These are phyloP conservation scores for Pandemis heparana DNA, from an alignment of 2,888 invertebrate species.

Conservation along the genomic window DNA sequence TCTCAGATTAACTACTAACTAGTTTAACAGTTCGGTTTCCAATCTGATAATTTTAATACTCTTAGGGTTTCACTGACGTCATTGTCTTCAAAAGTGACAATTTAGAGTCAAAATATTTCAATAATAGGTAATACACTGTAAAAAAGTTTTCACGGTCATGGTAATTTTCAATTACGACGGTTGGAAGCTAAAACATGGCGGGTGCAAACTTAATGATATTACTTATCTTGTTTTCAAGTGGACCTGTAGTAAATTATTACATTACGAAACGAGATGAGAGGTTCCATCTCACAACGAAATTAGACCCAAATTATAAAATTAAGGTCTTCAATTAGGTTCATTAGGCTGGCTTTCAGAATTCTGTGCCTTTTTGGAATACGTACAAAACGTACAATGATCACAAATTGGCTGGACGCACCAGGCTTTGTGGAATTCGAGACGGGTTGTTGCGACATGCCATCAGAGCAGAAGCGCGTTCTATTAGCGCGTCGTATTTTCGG, in stretches of 20 bases:
- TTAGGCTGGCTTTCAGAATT: slow-evolving; percentile 49
- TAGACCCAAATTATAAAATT: slow-evolving; percentile 58
- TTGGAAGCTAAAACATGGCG: background rate
- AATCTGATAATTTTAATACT: background rate
- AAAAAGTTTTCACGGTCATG: background rate
- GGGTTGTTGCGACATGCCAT: slow-evolving; percentile 43
- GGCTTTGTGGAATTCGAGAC: slow-evolving; percentile 54
- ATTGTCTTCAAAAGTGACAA: too few species aligned
- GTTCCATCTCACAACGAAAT: slow-evolving; percentile 49
- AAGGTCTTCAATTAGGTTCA: slow-evolving; percentile 54
- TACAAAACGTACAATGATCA: slow-evolving; percentile 13
- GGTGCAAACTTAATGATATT: slow-evolving; percentile 2
- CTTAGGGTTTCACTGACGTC: background rate
- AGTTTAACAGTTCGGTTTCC: slow-evolving; percentile 17
- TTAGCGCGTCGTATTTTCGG: slow-evolving; percentile 47
- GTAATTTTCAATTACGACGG: background rate
- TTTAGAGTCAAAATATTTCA: too few species aligned
- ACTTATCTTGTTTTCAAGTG: slow-evolving; percentile 13
- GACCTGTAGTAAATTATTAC: slow-evolving; percentile 2
- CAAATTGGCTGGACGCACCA: slow-evolving; percentile 48
- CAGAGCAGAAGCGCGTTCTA: slow-evolving; percentile 22
- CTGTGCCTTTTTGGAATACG: slow-evolving; percentile 42
- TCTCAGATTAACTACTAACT: slow-evolving; percentile 12
- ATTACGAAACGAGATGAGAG: slow-evolving; percentile 3
- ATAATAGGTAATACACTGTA: too few species aligned